Base-by-base conservation (phyloP, 2,797 vertebrate species). In the Potorous gilbertii region DNA sequence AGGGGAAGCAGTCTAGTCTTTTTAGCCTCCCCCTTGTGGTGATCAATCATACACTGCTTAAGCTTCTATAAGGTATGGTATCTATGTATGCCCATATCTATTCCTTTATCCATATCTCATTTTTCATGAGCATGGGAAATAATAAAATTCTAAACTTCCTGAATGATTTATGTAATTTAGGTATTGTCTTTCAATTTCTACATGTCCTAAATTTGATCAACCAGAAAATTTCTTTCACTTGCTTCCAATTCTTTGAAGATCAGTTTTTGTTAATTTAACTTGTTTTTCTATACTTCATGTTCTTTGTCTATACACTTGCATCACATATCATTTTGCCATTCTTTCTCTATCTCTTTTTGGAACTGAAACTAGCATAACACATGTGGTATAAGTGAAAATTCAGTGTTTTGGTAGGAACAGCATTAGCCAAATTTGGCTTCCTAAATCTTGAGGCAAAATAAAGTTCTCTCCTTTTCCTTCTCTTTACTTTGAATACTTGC, bases 261-360 rank as follows among this genome's bases (percentile, higher is more conserved):
- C 92, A 54, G 91, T 50, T 95, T 96, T 91, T 92, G 18, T 95
- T 95, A 94, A 91, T 95, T 93, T 95, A 96, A 96, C 87, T 81
- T 18, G 46, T 56, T 31, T 29, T 91, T 95, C 56, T 91, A 50
- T 54, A 54, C 95, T 40, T 90, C 31, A 0, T 96, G 81, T 92
- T 92, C 94, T 34, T 21, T 54, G 21, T 57, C 46, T 40, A 21
- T 74, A 89, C 62, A 1, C 28, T n/a, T 56, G 5, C 21, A 52
- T 93, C 18, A 94, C 74, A 16, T 91, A 46, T 27, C 46, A 55
- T 89, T 81, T 91, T 95, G 28, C 40, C 18, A 54, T 46, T 92
- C 62, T 62, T 2, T 31, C 28, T 94, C 18, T 11, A 21, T 92
- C 66, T 90, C 62, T 90, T 54, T 95, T 59, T 90, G 52, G 46